phyloP scores from a whole-genome alignment of 2,888 invertebrate genomes.

The Hirudinaria manillensis region DNA sequence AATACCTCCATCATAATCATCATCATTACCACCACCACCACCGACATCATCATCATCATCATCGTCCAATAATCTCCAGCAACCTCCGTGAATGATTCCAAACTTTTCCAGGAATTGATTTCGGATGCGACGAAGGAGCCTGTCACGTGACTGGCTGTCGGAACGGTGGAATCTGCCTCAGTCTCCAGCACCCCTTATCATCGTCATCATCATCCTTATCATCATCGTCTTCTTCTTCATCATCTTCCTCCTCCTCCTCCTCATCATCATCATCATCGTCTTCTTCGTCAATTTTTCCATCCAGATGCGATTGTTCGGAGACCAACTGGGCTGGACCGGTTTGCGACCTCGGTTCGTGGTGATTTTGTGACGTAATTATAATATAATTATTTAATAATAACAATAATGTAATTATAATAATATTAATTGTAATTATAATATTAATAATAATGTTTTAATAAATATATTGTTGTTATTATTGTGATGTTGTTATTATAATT shows the following conservation, averaged over 20 bases:
- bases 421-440: background rate
- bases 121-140: slow-evolving; percentile 8
- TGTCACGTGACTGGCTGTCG: slow-evolving; percentile 19
- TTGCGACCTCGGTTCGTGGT: slow-evolving; percentile 12
- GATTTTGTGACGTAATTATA: background rate
- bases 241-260: background rate
- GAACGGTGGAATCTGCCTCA: slow-evolving; percentile 21
- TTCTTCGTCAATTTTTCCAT: background rate
- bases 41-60: too few relatives aligned
- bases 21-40: too few relatives aligned
- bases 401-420: background rate
- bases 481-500: background rate
- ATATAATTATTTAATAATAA: background rate
- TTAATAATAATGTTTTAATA: background rate
- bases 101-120: background rate
- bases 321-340: slow-evolving; percentile 19
- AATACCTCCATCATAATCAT: too few relatives aligned
- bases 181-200: background rate
- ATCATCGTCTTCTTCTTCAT: background rate
- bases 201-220: background rate
- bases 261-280: background rate
- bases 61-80: too few relatives aligned
- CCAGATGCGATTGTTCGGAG: slow-evolving; percentile 10
- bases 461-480: too few relatives aligned
- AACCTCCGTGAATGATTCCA: background rate